These are phyloP conservation scores for Parauchenoglanis ngamensis DNA, from an alignment of 2,797 vertebrate species.

Conservation along the genomic window DNA sequence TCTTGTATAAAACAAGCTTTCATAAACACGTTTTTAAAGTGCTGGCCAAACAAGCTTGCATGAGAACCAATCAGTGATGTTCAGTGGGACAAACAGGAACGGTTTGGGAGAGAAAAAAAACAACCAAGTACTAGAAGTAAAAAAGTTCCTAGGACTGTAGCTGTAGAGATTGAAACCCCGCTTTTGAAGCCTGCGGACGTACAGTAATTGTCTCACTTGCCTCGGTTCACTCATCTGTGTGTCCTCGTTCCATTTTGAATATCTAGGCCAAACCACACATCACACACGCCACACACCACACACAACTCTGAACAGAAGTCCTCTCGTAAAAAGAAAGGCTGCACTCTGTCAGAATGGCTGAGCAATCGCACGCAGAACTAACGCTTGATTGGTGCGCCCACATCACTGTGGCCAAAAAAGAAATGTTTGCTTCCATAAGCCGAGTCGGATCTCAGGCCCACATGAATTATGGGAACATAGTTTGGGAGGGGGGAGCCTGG, in stretches of 20 bases:
- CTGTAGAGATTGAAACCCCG: neutral
- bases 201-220: slow-evolving; percentile 17
- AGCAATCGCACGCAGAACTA: slow-evolving; percentile 64
- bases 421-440: slow-evolving; percentile 65
- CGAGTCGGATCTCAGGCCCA: slow-evolving; percentile 67
- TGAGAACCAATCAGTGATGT: slow-evolving; percentile 5
- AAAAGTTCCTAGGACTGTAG: neutral
- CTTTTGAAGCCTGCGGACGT: neutral
- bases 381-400: slow-evolving; percentile 66
- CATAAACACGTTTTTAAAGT: neutral
- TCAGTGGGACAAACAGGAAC: neutral
- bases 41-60: neutral
- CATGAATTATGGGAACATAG: slow-evolving; percentile 62
- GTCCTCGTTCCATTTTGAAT: slow-evolving; percentile 18
- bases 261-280: slow-evolving; percentile 28
- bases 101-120: neutral
- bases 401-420: slow-evolving; percentile 70
- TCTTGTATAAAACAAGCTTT: slow-evolving; percentile 26
- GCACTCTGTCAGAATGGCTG: slow-evolving; percentile 58
- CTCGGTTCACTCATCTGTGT: slow-evolving; percentile 15
- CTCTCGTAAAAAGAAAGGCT: slow-evolving; percentile 37
- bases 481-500: slow-evolving; percentile 51
- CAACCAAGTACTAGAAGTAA: neutral
- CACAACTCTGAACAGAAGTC: slow-evolving; percentile 39
- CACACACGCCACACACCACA: slow-evolving; percentile 6